Evolutionary conservation across 1,140 invertebrate genomes (phyloP).

Genomic region (Penaeus japonicus): DNA sequence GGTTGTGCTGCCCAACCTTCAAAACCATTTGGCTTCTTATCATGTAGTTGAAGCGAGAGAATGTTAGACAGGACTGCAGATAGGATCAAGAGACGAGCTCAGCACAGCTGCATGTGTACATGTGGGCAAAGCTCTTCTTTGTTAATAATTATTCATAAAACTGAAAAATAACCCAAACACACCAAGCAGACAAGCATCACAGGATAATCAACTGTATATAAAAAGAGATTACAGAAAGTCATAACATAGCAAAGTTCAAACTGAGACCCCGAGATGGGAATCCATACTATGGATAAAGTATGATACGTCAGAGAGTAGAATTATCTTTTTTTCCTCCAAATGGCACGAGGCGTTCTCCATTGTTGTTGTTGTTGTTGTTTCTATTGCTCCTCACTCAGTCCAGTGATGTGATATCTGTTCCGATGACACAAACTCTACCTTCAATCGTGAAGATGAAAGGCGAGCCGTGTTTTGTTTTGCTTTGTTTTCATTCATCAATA

Average conservation of each 20-base stretch:
- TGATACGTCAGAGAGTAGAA: no score
- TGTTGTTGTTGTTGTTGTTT: background rate
- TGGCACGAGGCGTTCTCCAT: slow-evolving; percentile 33
- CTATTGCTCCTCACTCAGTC: background rate
- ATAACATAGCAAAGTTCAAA: background rate
- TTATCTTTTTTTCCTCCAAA: slow-evolving; percentile 24
- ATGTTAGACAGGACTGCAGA: slow-evolving; percentile 18
- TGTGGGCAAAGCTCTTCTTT: slow-evolving; percentile 25
- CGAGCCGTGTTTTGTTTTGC: slow-evolving; percentile 25
- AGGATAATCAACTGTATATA: slow-evolving; percentile 16
- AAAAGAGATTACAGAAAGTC: background rate
- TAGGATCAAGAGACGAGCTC: background rate
- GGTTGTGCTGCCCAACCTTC: slow-evolving; percentile 47
- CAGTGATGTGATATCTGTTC: slow-evolving; percentile 2
- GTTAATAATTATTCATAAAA: slow-evolving; percentile 26
- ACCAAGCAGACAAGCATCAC: slow-evolving; percentile 33
- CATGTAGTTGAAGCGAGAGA: slow-evolving; percentile 29
- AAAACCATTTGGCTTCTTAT: slow-evolving; percentile 45
- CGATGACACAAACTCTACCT: slow-evolving; percentile 36
- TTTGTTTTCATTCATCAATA: background rate
- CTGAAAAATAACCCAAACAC: slow-evolving; percentile 23
- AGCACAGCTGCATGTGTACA: slow-evolving; percentile 28
- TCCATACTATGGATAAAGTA: no score
- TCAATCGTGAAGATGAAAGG: slow-evolving; percentile 39
- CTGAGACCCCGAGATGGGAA: no score